Percentiles rank a stretch among this genome's conserved stretches.
Evolutionary conservation across 2,888 invertebrate species (phyloP).

Genomic region (Urechis unicinctus): DNA sequence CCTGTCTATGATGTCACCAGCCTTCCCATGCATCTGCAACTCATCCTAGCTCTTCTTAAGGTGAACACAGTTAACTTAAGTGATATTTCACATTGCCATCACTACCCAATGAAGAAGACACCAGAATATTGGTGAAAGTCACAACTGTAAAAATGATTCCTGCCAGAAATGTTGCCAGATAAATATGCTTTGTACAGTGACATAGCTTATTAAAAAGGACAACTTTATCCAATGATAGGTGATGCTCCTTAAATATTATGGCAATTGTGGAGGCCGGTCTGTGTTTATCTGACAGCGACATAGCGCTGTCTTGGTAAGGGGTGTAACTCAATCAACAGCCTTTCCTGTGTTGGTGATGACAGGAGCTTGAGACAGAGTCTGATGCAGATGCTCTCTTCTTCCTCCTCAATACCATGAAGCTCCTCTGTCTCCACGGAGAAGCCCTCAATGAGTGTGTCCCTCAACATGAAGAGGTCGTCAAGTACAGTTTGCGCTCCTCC

Average conservation of each 20-base stretch:
- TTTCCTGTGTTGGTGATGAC: constrained; percentile 5
- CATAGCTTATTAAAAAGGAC: no score
- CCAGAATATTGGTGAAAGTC: no score
- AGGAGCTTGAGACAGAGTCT: constrained; percentile 52
- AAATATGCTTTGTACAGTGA: no score
- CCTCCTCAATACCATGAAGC: constrained; percentile 82
- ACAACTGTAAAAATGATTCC: no score
- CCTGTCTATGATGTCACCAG: constrained; percentile 15
- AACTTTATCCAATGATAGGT: no score
- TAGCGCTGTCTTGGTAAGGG: no score
- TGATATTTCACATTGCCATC: no score
- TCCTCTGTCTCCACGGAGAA: constrained; percentile 86
- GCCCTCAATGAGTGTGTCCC: constrained; percentile 78
- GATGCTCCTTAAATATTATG: no score
- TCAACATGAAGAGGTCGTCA: constrained; percentile 84
- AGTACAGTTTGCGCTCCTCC: constrained; percentile 92
- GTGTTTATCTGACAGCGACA: no score
- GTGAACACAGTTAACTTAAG: constrained; percentile 50
- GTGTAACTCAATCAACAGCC: not conserved
- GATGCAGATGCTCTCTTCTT: constrained; percentile 91
- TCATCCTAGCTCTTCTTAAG: constrained; percentile 83
- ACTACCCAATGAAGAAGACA: no score
- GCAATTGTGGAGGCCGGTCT: no score
- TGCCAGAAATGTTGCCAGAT: no score
- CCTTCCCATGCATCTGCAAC: constrained; percentile 65